Evolutionary conservation across 1,140 invertebrate genomes (phyloP), one percentile per base, ranked within the genome.

Genomic region (Drosophila tristis): DNA sequence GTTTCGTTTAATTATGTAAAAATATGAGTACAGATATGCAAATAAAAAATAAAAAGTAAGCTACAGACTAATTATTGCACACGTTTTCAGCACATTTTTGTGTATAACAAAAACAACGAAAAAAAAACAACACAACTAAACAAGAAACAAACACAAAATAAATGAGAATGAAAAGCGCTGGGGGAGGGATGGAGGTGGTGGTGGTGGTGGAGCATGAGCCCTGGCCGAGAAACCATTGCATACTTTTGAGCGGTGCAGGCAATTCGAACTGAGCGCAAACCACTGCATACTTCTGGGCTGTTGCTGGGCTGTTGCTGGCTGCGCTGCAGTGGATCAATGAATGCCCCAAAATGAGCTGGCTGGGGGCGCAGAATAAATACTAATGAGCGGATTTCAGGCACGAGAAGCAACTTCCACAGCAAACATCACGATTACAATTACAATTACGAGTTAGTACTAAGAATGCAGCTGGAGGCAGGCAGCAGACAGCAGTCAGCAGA

Each of bases 41-140:
- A 45, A 57, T 57, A 74, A 48, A 64, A 60, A 25, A 4, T 70
- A 48, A 64, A 60, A 25, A 4, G 23, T 25, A 5, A 0, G 1
- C 7, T 67, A 67, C 43, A n/a, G 35, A 70, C 67, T 70, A 70
- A 70, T 70, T 70, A 70, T 70, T 70, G 67, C 67, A 70, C 66
- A 70, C 63, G 68, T 68, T 64, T 67, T 70, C 66, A 70, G 66
- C 67, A 68, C 65, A 50, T 70, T 57, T 67, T 68, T 53, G 57
- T 26, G 67, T 44, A 68, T 50, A 70, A 70, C 64, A 50, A 70
- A 70, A 53, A 48, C 11, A 50, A 66, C 59, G 13, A 35, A 11
- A 35, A 35, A 39, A 58, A 68, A 50, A 58, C 68, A 49, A 54
- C n/a, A n/a, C n/a, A n/a, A n/a, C n/a, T 7, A 53, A 57, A 9